phyloP scores from a whole-genome alignment of 2,797 vertebrate genomes.

The Sarcoramphus papa region DNA sequence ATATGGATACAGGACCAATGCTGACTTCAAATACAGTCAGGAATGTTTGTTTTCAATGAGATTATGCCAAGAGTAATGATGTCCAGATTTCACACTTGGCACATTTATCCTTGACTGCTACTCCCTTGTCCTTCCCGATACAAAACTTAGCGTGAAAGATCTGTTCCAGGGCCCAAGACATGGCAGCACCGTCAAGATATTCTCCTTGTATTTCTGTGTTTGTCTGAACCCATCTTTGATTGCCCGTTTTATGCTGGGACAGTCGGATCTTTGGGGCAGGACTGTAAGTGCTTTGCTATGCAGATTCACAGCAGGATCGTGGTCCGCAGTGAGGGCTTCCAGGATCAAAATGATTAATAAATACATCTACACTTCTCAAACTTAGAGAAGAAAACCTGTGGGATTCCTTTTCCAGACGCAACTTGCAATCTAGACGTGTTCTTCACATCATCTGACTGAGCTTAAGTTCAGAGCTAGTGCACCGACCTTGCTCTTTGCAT shows the following conservation, averaged over 20 bases:
- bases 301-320: neutral
- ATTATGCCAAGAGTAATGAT: neutral
- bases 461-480: neutral
- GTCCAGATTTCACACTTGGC: neutral
- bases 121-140: neutral
- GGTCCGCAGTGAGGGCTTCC: rapidly evolving
- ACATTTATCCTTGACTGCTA: neutral
- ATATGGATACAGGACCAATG: neutral
- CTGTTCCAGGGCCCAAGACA: neutral
- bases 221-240: neutral
- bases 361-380: neutral
- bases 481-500: neutral
- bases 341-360: neutral
- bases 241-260: neutral
- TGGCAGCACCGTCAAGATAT: neutral
- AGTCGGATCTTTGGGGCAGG: neutral
- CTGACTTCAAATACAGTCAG: neutral
- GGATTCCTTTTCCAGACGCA: neutral
- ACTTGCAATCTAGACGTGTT: neutral
- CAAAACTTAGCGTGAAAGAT: neutral
- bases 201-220: neutral
- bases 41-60: neutral
- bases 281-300: neutral
- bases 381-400: neutral
- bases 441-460: rapidly evolving